phyloP scores from a whole-genome alignment of 2,113 vertebrate genomes.

The Crotalus horridus region DNA sequence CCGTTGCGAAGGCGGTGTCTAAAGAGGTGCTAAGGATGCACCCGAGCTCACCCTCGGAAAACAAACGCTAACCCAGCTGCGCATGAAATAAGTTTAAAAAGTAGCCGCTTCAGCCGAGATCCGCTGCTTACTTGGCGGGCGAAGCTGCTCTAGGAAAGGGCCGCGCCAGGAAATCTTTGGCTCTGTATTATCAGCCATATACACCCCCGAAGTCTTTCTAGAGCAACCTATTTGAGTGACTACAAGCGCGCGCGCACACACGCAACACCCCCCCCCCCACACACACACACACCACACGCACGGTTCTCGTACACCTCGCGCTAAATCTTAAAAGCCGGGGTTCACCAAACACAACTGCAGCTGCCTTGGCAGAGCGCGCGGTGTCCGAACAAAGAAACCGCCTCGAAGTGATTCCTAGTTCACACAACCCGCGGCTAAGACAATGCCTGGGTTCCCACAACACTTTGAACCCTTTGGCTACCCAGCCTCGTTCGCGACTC shows the following conservation, averaged over 20 bases:
- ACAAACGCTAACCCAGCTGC: neutral
- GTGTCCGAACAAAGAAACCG: neutral
- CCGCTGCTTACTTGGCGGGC: neutral
- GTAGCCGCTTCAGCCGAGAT: neutral
- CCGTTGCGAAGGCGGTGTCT: neutral
- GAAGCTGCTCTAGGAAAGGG: neutral
- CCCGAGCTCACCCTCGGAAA: neutral
- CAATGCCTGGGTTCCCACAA: neutral
- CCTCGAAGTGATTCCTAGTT: neutral
- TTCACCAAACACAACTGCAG: neutral
- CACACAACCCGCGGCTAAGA: neutral
- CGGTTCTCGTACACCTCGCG: neutral
- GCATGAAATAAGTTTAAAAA: neutral
- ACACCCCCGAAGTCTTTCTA: no score
- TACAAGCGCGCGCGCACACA: neutral
- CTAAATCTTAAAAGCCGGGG: neutral
- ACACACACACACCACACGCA: neutral
- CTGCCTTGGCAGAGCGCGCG: neutral
- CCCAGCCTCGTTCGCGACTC: neutral
- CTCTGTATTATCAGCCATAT: neutral
- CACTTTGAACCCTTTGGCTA: neutral
- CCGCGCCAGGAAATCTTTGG: no score
- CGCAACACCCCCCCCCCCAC: neutral
- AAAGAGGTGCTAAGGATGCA: neutral
- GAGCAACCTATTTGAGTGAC: neutral